Percentiles rank a stretch among this genome's conserved stretches.
Conservation (phyloP, 1,140 invertebrate genomes). For the Neodiprion virginianus region DNA sequence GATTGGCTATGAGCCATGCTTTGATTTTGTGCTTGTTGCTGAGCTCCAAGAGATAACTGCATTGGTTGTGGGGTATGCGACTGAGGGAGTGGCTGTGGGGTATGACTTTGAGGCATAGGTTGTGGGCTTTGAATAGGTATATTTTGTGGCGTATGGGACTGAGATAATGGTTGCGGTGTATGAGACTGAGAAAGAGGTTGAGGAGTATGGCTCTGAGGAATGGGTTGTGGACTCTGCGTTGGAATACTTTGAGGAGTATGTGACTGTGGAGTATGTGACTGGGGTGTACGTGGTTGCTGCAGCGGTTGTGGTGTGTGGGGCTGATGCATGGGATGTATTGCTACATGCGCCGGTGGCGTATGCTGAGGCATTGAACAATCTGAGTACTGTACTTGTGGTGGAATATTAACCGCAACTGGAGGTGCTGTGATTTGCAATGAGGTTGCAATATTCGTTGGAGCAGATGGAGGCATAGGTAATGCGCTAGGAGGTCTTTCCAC, state of each 20-base stretch:
- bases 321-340: conserved; percentile 54
- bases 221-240: conserved; percentile 54
- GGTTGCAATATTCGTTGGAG: conserved; percentile 41
- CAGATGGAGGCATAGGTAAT: conserved; percentile 50
- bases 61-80: conserved; percentile 57
- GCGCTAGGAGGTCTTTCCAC: conserved; percentile 67
- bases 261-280: conserved; percentile 53
- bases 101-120: conserved; percentile 63
- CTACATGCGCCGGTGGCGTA: conserved; percentile 44
- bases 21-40: conserved; percentile 39
- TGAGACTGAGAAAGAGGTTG: conserved; percentile 48
- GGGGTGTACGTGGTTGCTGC: conserved; percentile 54
- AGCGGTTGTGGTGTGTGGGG: conserved; percentile 49
- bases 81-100: conserved; percentile 63
- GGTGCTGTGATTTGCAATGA: conserved; percentile 50
- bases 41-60: conserved; percentile 40
- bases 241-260: conserved; percentile 53
- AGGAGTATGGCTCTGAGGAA: conserved; percentile 52
- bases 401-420: conserved; percentile 49
- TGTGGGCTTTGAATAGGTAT: conserved; percentile 48
- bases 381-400: conserved; percentile 48
- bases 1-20: conserved; percentile 54
- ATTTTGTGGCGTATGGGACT: conserved; percentile 61
- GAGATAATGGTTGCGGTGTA: conserved; percentile 45
- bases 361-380: conserved; percentile 54